Conservation (phyloP, 2,797 vertebrate genomes). For the Gambusia yucatana region DNA sequence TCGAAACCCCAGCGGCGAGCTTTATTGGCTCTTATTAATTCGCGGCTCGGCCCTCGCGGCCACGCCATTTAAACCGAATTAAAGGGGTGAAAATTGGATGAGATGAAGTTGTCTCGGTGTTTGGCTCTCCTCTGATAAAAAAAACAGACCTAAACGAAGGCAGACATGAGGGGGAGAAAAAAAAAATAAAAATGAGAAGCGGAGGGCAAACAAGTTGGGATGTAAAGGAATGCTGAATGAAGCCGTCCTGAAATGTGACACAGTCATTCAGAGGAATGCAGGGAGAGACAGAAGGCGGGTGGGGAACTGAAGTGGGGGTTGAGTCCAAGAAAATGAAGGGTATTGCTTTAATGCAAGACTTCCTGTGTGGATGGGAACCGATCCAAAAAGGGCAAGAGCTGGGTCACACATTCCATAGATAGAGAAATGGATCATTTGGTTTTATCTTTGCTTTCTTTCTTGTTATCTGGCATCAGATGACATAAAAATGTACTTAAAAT, state of each 20-base stretch:
- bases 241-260: slow-evolving; percentile 64
- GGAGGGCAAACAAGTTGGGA: slow-evolving; percentile 58
- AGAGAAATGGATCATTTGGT: slow-evolving; percentile 41
- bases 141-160: slow-evolving; percentile 52
- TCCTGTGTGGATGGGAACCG: slow-evolving; percentile 73
- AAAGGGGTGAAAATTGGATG: slow-evolving; percentile 78
- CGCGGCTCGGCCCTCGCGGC: slow-evolving; percentile 66
- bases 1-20: slow-evolving; percentile 72
- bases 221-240: slow-evolving; percentile 76
- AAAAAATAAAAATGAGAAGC: slow-evolving; percentile 24
- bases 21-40: slow-evolving; percentile 82
- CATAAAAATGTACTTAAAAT: slow-evolving; percentile 31
- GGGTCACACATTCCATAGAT: slow-evolving; percentile 74
- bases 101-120: slow-evolving; percentile 79
- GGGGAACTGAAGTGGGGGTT: too few species aligned
- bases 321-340: slow-evolving; percentile 45
- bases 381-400: slow-evolving; percentile 63
- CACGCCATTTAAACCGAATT: slow-evolving; percentile 82
- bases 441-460: slow-evolving; percentile 41
- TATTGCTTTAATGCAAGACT: slow-evolving; percentile 68
- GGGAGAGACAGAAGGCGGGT: slow-evolving; percentile 15
- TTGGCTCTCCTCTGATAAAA: slow-evolving; percentile 65
- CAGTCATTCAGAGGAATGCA: slow-evolving; percentile 63
- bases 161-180: slow-evolving; percentile 45
- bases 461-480: slow-evolving; percentile 45